A percentile compares a stretch with the other conserved stretches of the same genome.
phyloP scores from a whole-genome alignment of 2,888 invertebrate genomes.

The Mayetiola destructor region DNA sequence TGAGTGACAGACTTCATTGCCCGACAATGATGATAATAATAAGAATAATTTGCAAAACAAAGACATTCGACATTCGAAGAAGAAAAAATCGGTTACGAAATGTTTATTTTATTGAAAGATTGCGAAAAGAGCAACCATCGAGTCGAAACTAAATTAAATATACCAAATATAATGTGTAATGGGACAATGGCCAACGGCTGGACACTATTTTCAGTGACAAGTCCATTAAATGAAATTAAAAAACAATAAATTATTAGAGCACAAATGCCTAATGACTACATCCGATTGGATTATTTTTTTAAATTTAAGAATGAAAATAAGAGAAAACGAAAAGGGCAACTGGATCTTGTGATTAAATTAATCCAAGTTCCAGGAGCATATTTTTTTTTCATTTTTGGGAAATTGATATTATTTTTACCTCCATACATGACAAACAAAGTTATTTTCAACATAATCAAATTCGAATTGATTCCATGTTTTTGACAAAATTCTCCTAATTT shows the following conservation, averaged over 20 bases:
- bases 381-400: too few relatives aligned
- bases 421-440: conserved; percentile 73
- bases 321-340: not conserved
- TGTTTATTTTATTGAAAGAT: too few relatives aligned
- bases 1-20: too few relatives aligned
- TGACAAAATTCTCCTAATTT: conserved; percentile 33
- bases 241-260: conserved; percentile 10
- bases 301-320: too few relatives aligned
- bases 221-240: not conserved
- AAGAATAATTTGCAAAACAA: too few relatives aligned
- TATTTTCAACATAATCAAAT: conserved; percentile 65
- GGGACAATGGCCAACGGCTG: not conserved
- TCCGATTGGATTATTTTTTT: not conserved
- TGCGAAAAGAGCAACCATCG: not conserved
- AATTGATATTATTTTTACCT: too few relatives aligned
- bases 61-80: too few relatives aligned
- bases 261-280: conserved; percentile 5
- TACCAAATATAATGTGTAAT: not conserved
- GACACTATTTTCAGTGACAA: conserved; percentile 3
- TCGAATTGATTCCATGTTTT: conserved; percentile 52
- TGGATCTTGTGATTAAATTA: not conserved
- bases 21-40: too few relatives aligned
- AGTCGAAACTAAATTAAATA: not conserved
- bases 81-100: too few relatives aligned
- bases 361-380: not conserved